Base-by-base conservation (phyloP, 2,797 vertebrate species). In the Heterohyrax brucei region DNA sequence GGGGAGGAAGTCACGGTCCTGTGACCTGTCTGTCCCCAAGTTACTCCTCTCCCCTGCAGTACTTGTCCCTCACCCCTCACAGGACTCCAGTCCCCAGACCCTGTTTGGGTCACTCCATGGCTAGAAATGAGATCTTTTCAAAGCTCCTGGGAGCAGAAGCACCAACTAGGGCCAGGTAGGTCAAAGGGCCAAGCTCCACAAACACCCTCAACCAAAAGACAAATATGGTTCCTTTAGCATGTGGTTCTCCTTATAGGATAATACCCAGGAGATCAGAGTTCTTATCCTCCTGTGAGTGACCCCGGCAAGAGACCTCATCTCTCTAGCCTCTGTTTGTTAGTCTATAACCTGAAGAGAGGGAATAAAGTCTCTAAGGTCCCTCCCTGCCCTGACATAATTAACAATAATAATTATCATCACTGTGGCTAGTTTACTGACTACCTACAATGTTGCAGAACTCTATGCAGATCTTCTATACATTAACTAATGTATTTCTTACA, bases 51-150 rank as follows among this genome's bases (percentile, higher is more conserved):
- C 13, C 73, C 30, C 89, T 87, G 24, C 7, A 56, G 26, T 30
- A 39, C 14, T 46, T 13, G 48, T 46, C 61, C 39, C 44, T 28
- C 28, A 53, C 53, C 56, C n/a, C 64, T 53, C 61, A 87, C 4
- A 68, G 68, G 73, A 81, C 39, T 88, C 59, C 24, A 90, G 66
- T 66, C 64, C 50, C 50, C 14, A 73, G 79, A 33, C n/a, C 79
- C 64, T 68, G 50, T 66, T 87, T 82, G 64, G 64, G 87, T 81
- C 87, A 59, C 78, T 88, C 53, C 56, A 39, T 26, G 59, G 72
- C 88, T 30, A 61, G 66, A 91, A 92, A 91, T 3, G 64, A 79
- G 75, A 95, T 78, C 70, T 53, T 48, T 18, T 92, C 84, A 96
- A 56, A 80, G 73, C 72, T 93, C 81, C 81, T 64, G 61, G 39